Percentiles rank a stretch among this genome's conserved stretches.
Evolutionary conservation across 2,113 vertebrate species (phyloP).

Genomic region (Piliocolobus tephrosceles): DNA sequence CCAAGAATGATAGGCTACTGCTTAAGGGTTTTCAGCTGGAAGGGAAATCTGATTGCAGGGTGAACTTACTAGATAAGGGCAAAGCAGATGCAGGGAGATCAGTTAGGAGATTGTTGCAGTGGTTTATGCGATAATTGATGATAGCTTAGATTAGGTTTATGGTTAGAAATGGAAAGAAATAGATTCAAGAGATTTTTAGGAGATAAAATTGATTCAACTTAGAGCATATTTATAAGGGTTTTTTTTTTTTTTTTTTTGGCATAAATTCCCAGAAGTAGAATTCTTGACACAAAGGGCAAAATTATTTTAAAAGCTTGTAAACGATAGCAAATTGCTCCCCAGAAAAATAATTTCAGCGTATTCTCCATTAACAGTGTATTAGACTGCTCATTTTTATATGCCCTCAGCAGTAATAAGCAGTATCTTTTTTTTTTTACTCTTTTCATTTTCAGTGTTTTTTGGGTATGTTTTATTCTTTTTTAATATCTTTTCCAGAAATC

Average conservation of each 20-base stretch:
- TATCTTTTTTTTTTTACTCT: neutral
- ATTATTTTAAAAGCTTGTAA: constrained; percentile 48
- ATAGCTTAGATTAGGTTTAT: neutral
- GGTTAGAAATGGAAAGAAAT: neutral
- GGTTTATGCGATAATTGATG: neutral
- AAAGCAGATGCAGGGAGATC: neutral
- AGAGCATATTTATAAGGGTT: neutral
- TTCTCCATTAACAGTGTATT: neutral
- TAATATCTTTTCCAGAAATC: constrained; percentile 33
- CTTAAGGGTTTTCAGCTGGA: neutral
- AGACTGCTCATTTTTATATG: neutral
- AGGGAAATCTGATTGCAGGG: neutral
- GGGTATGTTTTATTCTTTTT: neutral
- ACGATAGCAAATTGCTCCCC: constrained; percentile 36
- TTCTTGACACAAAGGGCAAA: neutral
- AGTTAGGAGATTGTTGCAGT: neutral
- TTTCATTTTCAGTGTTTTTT: too few species aligned
- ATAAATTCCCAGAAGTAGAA: neutral
- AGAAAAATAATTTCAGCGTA: constrained; percentile 4
- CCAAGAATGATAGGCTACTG: neutral
- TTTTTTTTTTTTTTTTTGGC: neutral
- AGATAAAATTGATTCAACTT: constrained; percentile 24
- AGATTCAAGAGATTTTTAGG: constrained; percentile 32
- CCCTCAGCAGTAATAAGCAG: neutral
- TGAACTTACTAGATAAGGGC: neutral